These are phyloP conservation scores for Ctenodactylus gundi DNA, from an alignment of 2,113 vertebrate species.

Conservation along the genomic window DNA sequence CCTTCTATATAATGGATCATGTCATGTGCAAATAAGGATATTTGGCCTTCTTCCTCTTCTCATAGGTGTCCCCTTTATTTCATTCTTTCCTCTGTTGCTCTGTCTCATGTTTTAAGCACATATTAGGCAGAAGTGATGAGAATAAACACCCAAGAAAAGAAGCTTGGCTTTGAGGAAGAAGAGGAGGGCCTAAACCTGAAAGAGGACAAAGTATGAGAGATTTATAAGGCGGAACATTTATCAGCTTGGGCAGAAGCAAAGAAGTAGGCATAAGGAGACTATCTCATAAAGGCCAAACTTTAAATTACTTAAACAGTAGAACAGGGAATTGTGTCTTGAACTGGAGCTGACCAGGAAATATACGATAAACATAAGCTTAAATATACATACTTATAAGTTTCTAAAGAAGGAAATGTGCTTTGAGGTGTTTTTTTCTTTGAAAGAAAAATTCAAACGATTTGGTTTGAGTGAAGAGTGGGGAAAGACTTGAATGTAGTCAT, in stretches of 20 bases:
- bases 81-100: no score
- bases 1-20: no score
- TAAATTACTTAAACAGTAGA: neutral
- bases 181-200: neutral
- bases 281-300: neutral
- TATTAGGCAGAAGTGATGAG: no score
- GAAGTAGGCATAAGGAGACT: neutral
- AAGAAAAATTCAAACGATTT: neutral
- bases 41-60: no score
- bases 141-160: no score
- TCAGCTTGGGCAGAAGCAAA: neutral
- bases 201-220: neutral
- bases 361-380: neutral
- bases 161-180: neutral
- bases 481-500: neutral
- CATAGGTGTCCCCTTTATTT: no score
- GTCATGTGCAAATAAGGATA: no score
- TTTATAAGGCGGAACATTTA: neutral
- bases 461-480: neutral
- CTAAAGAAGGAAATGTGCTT: neutral
- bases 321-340: neutral
- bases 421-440: neutral
- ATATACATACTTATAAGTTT: neutral
- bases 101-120: no score
- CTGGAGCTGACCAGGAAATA: neutral